Conservation (phyloP, 2,113 vertebrate species). For the Alethe diademata region DNA sequence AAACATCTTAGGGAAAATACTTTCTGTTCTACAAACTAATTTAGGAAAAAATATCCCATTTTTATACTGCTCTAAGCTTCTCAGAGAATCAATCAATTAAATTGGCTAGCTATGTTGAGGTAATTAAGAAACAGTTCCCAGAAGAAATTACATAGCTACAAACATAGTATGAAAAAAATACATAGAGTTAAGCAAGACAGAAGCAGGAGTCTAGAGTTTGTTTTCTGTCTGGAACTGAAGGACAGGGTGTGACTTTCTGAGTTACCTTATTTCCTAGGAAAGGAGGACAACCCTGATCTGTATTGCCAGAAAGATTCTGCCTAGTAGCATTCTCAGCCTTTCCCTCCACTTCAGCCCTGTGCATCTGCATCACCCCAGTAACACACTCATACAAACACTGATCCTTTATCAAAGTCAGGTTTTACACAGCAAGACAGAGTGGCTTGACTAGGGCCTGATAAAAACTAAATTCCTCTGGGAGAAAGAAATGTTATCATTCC, state of each 20-base stretch:
- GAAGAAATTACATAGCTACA: background rate
- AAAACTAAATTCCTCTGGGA: background rate
- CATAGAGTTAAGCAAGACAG: background rate
- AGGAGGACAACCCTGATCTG: background rate
- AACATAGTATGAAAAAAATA: background rate
- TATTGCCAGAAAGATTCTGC: background rate
- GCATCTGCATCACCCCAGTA: background rate
- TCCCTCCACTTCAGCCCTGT: background rate
- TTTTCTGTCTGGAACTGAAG: slow-evolving; percentile 25
- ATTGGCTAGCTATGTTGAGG: background rate
- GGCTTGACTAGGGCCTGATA: background rate
- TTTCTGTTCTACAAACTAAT: background rate
- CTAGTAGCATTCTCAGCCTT: background rate
- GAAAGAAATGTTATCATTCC: background rate
- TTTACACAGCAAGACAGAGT: background rate
- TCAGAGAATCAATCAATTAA: background rate
- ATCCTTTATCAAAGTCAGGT: background rate
- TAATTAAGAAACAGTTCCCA: background rate
- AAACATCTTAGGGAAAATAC: background rate
- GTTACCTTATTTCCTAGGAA: background rate
- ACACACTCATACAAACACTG: background rate
- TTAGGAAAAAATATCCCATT: background rate
- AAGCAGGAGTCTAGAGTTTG: background rate
- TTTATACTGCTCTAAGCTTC: background rate
- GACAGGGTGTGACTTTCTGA: background rate